Base-by-base conservation (phyloP, 2,113 vertebrate genomes). In the Alces alces region DNA sequence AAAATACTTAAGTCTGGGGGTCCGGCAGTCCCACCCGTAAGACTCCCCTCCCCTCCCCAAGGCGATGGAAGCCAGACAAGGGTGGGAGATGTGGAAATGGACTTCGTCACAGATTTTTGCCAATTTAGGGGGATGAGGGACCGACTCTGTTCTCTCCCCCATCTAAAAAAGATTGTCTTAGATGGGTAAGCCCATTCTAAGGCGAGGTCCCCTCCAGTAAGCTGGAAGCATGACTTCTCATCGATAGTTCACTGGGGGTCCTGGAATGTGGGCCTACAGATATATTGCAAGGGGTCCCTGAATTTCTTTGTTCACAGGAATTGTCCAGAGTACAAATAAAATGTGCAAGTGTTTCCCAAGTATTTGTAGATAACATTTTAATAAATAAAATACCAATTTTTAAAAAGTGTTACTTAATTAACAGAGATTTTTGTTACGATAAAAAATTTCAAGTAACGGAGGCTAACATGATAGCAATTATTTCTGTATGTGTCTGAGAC, bases 1-100 rank as follows among this genome's bases (percentile, higher is more conserved):
- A 50, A 14, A 45, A 43, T 17, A 16, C 39, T 8, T 28, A 91
- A 50, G 11, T 57, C 54, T 45, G 33, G 36, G 36, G 27, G 66
- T 25, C 15, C 6, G 12, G 47, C 47, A 1, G 3, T 27, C 8
- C 17, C 5, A 2, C 12, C n/a, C 1, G 1, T 2, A 27, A 93
- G 17, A 66, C 14, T 50, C 79, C 92, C 30, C 58, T 58, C 39
- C 57, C 13, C 3, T 4, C n/a, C 2, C 25, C 54, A 1, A 15
- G 16, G 16, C 17, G 7, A 39, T 33, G 60, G 36, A 80, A 91
- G 55, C 28, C 25, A 60, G 86, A n/a, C 52, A 39, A 6, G 27
- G 21, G 6, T 2, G 13, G 27, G 28, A 73, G 82, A 27, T 8
- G 6, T 0, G 2, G 7, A 50, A 39, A 23, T 54, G 10, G 21